These are phyloP conservation scores for Rhinopomastus cyanomelas DNA, from an alignment of 2,113 vertebrate genomes.

Conservation along the genomic window DNA sequence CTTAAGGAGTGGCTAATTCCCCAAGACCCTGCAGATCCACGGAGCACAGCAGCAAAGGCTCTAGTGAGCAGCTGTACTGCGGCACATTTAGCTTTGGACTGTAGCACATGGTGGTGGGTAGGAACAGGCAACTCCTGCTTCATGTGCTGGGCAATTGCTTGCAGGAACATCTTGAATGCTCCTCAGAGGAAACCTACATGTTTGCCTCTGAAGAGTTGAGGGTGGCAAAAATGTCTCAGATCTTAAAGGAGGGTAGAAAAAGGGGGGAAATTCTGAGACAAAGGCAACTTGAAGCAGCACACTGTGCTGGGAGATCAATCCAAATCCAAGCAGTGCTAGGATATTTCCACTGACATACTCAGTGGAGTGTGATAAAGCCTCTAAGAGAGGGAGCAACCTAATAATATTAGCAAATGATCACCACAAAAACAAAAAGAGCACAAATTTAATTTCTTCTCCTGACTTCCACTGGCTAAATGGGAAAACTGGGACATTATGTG, in stretches of 20 bases:
- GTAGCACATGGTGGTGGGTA: rapidly evolving
- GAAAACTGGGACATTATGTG: background rate
- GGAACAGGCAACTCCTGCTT: rapidly evolving
- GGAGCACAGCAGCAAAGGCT: background rate
- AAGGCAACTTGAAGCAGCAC: background rate
- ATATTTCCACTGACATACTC: background rate
- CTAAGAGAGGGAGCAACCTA: background rate
- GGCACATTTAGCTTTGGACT: rapidly evolving
- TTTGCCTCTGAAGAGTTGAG: rapidly evolving
- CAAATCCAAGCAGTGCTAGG: background rate
- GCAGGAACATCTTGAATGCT: background rate
- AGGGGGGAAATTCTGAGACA: rapidly evolving
- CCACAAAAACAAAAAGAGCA: background rate
- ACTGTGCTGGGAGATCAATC: background rate
- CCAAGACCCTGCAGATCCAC: background rate
- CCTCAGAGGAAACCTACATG: background rate
- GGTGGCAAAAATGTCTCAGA: background rate
- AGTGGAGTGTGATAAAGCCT: background rate
- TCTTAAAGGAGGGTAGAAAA: background rate
- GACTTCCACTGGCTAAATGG: background rate
- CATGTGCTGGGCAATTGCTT: rapidly evolving
- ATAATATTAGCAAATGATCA: background rate
- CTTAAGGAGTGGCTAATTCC: background rate
- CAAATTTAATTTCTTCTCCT: background rate
- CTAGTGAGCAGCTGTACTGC: background rate